phyloP scores from a whole-genome alignment of 2,113 vertebrate species.

The Climacteris rufus region DNA sequence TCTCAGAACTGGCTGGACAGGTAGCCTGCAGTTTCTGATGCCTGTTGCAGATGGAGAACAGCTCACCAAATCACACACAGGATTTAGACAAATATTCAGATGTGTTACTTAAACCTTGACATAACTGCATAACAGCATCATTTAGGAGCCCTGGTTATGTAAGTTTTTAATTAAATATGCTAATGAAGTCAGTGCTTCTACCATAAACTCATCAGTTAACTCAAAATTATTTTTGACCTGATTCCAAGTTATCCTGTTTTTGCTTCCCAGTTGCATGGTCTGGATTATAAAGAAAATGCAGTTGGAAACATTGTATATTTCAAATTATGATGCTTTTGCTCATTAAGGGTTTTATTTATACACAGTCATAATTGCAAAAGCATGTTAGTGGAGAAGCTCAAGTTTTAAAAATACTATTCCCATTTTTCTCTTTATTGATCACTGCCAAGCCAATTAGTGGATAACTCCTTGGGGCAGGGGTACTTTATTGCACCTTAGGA shows the following conservation, averaged over 20 bases:
- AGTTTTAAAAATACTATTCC: background rate
- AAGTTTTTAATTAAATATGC: background rate
- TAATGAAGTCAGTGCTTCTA: background rate
- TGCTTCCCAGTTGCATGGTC: background rate
- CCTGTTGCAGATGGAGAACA: background rate
- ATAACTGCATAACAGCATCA: background rate
- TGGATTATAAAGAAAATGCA: background rate
- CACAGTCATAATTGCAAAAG: background rate
- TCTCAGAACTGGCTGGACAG: background rate
- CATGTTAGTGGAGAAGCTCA: background rate
- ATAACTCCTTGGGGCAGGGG: background rate
- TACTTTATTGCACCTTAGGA: background rate
- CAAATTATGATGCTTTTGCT: background rate
- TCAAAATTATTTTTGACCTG: background rate
- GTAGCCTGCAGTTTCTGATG: background rate
- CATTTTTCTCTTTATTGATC: background rate
- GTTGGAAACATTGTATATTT: background rate
- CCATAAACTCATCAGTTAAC: background rate
- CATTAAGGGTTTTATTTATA: background rate
- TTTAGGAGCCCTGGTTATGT: background rate
- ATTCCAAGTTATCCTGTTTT: background rate
- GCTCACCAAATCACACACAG: background rate
- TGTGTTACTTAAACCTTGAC: background rate
- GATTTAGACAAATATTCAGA: background rate
- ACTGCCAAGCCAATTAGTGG: background rate